A percentile compares a stretch with the other conserved stretches of the same genome.
These are phyloP conservation scores for Anguilla rostrata DNA, from an alignment of 2,113 vertebrate genomes.

Conservation along the genomic window DNA sequence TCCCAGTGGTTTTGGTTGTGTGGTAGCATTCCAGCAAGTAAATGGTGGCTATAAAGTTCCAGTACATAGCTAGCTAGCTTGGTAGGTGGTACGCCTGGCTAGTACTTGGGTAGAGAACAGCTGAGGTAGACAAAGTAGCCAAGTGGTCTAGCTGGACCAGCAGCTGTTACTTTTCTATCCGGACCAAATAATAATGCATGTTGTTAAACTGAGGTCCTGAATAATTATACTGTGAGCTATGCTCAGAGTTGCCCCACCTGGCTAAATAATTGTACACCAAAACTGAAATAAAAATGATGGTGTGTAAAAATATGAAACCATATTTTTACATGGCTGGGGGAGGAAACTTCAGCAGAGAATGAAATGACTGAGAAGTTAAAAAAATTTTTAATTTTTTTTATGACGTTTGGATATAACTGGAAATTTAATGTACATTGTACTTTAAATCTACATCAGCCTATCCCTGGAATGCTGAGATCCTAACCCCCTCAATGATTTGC, in stretches of 20 bases:
- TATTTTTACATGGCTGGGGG: background rate
- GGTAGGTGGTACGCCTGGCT: too few species aligned
- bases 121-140: too few species aligned
- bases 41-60: too few species aligned
- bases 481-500: background rate
- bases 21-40: too few species aligned
- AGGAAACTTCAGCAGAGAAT: background rate
- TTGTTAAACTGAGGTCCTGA: background rate
- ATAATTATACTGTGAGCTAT: background rate
- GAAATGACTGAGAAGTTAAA: background rate
- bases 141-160: too few species aligned
- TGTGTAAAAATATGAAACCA: background rate
- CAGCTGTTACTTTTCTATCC: too few species aligned
- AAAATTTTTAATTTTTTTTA: background rate
- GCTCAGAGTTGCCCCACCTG: too few species aligned
- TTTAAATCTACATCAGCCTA: background rate
- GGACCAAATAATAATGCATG: background rate
- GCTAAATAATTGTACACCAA: too few species aligned
- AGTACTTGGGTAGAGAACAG: too few species aligned
- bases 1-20: too few species aligned
- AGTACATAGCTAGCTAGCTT: too few species aligned
- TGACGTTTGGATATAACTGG: background rate
- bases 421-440: background rate
- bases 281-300: too few species aligned
- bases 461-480: background rate